A percentile compares a stretch with the other conserved stretches of the same genome.
These are phyloP conservation scores for Zapornia atra DNA, from an alignment of 2,113 vertebrate genomes.

Conservation along the genomic window DNA sequence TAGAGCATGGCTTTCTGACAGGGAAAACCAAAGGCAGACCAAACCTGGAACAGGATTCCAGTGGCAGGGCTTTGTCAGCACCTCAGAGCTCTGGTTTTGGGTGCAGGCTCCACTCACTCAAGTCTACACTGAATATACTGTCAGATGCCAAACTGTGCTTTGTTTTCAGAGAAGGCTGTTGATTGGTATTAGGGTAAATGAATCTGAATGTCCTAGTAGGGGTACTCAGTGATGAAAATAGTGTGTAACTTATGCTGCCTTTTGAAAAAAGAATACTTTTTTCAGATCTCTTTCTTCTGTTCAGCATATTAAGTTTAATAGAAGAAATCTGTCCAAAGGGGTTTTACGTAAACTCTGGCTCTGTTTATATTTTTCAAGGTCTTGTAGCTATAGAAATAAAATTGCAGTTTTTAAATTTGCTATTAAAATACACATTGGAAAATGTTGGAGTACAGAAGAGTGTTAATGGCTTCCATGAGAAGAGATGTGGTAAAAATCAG, in stretches of 20 bases:
- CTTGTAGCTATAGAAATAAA: slow-evolving; percentile 58
- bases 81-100: not conserved
- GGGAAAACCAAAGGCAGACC: not conserved
- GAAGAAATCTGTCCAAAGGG: slow-evolving; percentile 26
- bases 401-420: not conserved
- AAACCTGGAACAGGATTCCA: not conserved
- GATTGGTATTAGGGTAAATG: not conserved
- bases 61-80: not conserved
- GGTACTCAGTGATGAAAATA: not conserved
- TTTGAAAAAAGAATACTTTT: slow-evolving; percentile 27
- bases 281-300: slow-evolving; percentile 9
- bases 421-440: slow-evolving; percentile 24
- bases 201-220: not conserved
- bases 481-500: not conserved
- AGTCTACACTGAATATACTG: not conserved
- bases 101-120: not conserved
- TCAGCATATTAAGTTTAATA: slow-evolving; percentile 28
- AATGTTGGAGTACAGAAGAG: not conserved
- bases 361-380: slow-evolving; percentile 35
- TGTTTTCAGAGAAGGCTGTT: not conserved
- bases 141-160: not conserved
- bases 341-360: slow-evolving; percentile 4
- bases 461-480: slow-evolving; percentile 20
- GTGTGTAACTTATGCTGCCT: not conserved
- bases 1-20: not conserved